Evolutionary conservation across 1,140 invertebrate genomes (phyloP), one percentile per base, ranked within the genome.

Genomic region (Pseudomyrmex pallidus): DNA sequence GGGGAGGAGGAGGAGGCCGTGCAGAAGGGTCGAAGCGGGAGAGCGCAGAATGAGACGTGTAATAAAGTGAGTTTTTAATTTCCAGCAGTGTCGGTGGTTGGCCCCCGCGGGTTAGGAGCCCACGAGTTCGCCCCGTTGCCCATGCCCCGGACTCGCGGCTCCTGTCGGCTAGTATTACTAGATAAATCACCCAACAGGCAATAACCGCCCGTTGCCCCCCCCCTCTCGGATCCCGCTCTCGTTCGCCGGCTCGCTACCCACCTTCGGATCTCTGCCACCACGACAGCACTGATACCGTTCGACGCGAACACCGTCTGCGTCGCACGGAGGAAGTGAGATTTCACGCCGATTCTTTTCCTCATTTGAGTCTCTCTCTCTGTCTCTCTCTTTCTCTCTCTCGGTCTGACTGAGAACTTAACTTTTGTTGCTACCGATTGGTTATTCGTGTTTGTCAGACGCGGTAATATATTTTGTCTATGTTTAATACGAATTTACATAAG

Each of bases 61-160:
- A 94, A 94, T 94, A 94, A 94, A 94, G 93, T 94, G 93, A 94
- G 92, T 94, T 94, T 94, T 94, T 94, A 94, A 94, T 94, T 94
- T 94, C 90, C 93, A 94, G 87, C 91, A 89, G 89, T 92, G 91
- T 87, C 91, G 91, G 90, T 83, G 90, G 90, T 91, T 90, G 90
- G 90, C 90, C 88, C 89, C 88, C 68, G 92, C 91, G 91, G 91
- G 76, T 80, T 91, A 88, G 88, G 64, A 84, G 87, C 82, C 62
- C 85, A 86, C 88, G 83, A 82, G 88, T 83, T 87, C 74, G 89
- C 85, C 74, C 80, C 82, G 64, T 64, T 84, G 86, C 73, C 84
- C 74, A 67, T 77, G 67, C 77, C 56, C 82, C 74, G 78, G 83
- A 90, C 91, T 91, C 92, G 92, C 91, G 92, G 91, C 92, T 3